A percentile compares a stretch with the other conserved stretches of the same genome.
Evolutionary conservation across 2,888 invertebrate genomes (phyloP).

Genomic region (Trileptium ribeirensis): DNA sequence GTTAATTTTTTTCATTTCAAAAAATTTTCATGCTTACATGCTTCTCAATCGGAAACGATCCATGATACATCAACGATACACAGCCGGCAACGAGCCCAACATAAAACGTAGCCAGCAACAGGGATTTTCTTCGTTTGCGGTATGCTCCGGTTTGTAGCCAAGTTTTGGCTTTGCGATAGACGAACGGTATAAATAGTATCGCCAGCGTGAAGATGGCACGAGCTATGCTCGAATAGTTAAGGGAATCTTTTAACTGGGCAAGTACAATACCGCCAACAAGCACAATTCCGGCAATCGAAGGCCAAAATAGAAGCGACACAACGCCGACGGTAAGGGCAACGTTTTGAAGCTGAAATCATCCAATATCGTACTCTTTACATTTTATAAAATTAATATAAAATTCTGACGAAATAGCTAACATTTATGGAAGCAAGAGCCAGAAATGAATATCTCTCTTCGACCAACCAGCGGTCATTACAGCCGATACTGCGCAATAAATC

Average conservation of each 20-base stretch:
- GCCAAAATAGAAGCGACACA: constrained; percentile 3
- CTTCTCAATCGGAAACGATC: constrained; percentile 2
- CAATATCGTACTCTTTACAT: no score
- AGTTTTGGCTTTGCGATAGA: not conserved
- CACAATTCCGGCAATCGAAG: not conserved
- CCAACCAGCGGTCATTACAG: no score
- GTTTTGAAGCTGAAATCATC: not conserved
- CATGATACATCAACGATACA: constrained; percentile 6
- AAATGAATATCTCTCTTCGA: no score
- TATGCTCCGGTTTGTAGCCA: not conserved
- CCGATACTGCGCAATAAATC: no score
- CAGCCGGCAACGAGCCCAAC: not conserved
- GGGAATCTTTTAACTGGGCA: not conserved
- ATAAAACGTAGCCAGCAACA: not conserved
- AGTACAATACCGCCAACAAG: not conserved
- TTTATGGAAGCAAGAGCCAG: no score
- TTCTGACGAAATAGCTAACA: no score
- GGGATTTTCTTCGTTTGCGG: not conserved
- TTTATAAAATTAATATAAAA: no score
- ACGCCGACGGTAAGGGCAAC: constrained; percentile 1
- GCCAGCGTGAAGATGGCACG: not conserved
- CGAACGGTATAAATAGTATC: not conserved
- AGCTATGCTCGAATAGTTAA: not conserved
- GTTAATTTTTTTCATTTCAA: no score
- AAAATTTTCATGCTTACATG: no score